Conservation (phyloP, 1,140 invertebrate genomes). For the Listronotus bonariensis region DNA sequence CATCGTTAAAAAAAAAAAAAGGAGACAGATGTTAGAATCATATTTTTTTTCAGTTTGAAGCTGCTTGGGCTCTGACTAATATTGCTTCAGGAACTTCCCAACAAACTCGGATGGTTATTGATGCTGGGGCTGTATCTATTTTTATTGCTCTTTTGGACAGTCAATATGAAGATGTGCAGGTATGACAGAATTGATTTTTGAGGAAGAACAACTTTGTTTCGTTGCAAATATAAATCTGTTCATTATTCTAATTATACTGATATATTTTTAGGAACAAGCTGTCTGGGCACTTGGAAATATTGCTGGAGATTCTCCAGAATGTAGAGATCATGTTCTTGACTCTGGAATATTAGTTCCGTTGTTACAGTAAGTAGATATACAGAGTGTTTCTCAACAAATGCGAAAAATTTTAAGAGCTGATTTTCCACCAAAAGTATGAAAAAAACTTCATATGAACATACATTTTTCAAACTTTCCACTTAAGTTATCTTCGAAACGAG, state of each 20-base stretch:
- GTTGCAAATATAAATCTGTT: too few species aligned
- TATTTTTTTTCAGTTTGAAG: constrained; percentile 81
- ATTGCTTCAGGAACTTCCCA: constrained; percentile 95
- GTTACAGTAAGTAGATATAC: constrained; percentile 73
- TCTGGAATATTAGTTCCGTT: constrained; percentile 85
- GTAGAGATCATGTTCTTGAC: constrained; percentile 87
- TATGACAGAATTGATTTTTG: not conserved
- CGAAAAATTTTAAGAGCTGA: too few species aligned
- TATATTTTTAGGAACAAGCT: constrained; percentile 76
- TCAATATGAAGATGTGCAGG: constrained; percentile 83
- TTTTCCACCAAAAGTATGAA: too few species aligned
- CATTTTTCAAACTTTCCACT: too few species aligned
- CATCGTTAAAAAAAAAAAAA: too few species aligned
- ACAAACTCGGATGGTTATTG: constrained; percentile 92
- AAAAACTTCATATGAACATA: too few species aligned
- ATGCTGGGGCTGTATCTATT: constrained; percentile 90
- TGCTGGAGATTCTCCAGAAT: constrained; percentile 92
- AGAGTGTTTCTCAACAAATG: too few species aligned
- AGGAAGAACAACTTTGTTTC: too few species aligned
- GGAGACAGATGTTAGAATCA: not conserved
- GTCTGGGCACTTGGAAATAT: constrained; percentile 98
- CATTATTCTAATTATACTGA: too few species aligned
- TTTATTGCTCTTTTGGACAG: constrained; percentile 84
- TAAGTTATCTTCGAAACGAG: too few species aligned
- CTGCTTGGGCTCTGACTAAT: constrained; percentile 97